These are phyloP conservation scores for Ylistrum balloti DNA, from an alignment of 1,140 invertebrate species.

Conservation along the genomic window DNA sequence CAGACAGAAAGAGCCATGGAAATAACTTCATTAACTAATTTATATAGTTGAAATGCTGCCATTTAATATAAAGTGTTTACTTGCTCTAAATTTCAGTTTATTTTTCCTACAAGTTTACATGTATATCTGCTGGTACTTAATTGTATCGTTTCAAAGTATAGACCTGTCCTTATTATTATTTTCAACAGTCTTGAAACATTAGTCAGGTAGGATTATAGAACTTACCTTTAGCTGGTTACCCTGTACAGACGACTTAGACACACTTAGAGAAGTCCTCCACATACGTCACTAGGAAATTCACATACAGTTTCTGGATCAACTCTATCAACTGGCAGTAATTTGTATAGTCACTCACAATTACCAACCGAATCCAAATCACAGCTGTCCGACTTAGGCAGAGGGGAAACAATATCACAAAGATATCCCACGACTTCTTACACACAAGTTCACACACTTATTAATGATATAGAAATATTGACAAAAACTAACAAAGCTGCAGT, in stretches of 20 bases:
- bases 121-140: neutral
- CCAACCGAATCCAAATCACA: neutral
- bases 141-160: neutral
- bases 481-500: neutral
- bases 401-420: neutral
- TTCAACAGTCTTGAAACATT: neutral
- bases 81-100: neutral
- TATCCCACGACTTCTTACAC: neutral
- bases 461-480: constrained; percentile 9
- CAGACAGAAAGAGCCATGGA: neutral
- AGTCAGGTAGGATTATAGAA: neutral
- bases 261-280: neutral
- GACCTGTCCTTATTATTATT: neutral
- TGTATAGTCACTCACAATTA: constrained; percentile 1
- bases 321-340: neutral
- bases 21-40: neutral
- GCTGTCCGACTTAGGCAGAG: neutral
- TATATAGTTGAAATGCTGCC: constrained; percentile 4
- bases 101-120: neutral
- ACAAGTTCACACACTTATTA: constrained; percentile 1
- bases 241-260: neutral
- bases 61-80: neutral
- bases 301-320: neutral
- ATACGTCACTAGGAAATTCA: neutral
- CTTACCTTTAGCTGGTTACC: neutral